Evolutionary conservation across 1,140 invertebrate genomes (phyloP), one percentile per base, ranked within the genome.

Genomic region (Meteorus sp.): DNA sequence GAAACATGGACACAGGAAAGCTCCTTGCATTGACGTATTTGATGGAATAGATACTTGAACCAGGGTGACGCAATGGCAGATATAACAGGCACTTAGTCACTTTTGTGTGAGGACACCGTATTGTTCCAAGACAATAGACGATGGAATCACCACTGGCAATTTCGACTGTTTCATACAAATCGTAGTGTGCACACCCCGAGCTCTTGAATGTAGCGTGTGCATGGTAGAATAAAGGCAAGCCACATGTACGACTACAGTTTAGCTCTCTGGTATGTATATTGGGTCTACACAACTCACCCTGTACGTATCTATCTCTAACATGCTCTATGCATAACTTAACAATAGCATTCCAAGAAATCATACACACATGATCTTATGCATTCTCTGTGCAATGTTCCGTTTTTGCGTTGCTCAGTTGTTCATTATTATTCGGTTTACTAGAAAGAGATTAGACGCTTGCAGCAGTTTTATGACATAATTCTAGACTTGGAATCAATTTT

Each of bases 81-180:
- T 75, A 76, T 77, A 75, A 77, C 68, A 67, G 68, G 72, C 72
- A 77, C 72, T 77, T 77, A 74, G 75, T 76, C 71, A 77, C 73
- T 77, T 77, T 77, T 76, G 72, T 76, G 64, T 71, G 52, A 57
- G 58, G 61, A n/a, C 61, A 44, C 63, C 61, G 66, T 61, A 74
- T 74, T 75, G 72, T 75, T 56, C 62, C 64, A 61, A 73, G 68
- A 77, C 74, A 77, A 77, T 76, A 74, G 73, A 73, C 68, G 69
- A 70, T 43, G 63, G 72, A 69, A 74, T 76, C 64, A 69, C 73
- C 61, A 27, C 58, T 50, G 68, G 72, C 71, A 66, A 71, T 74
- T 62, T 69, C 66, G 62, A 66, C 64, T 69, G 65, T 74, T 69
- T 69, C 67, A 65, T 58, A 61, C 67, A 64, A 66, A 59, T 56